Conservation (phyloP, 2,888 invertebrate species). For the Drosophila crucigera region DNA sequence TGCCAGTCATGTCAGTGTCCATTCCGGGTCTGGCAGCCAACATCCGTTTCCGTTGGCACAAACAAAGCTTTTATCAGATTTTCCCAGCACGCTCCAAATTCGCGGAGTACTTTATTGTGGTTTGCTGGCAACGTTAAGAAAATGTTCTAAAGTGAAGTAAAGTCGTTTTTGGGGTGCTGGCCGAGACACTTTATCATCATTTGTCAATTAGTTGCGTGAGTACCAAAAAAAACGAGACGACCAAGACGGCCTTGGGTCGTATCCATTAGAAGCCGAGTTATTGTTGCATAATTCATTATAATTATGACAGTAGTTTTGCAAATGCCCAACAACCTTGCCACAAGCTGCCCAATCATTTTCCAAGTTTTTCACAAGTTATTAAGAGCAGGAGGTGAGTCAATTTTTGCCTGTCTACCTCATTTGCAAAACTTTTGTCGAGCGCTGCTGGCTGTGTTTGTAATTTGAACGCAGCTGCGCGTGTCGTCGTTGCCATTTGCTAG, state of each 20-base stretch:
- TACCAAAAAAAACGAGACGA: slow-evolving; percentile 20
- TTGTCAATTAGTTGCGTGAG: slow-evolving; percentile 75
- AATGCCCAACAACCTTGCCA: slow-evolving; percentile 25
- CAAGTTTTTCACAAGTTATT: slow-evolving; percentile 45
- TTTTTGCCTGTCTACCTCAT: slow-evolving; percentile 43
- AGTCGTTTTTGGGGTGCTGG: slow-evolving; percentile 42
- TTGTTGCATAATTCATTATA: slow-evolving; percentile 73
- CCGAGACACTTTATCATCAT: slow-evolving; percentile 77
- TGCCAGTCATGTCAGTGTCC: slow-evolving; percentile 70
- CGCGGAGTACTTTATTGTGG: slow-evolving; percentile 10
- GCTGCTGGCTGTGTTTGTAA: slow-evolving; percentile 65
- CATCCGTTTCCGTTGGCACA: slow-evolving; percentile 75
- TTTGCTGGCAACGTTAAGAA: slow-evolving; percentile 37
- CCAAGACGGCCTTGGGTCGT: slow-evolving; percentile 34
- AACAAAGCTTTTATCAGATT: slow-evolving; percentile 76
- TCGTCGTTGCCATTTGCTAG: slow-evolving; percentile 31
- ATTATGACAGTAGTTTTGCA: slow-evolving; percentile 70
- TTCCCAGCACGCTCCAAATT: slow-evolving; percentile 34
- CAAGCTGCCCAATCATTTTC: slow-evolving; percentile 47
- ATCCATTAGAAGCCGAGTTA: slow-evolving; percentile 63
- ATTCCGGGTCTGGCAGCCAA: slow-evolving; percentile 70
- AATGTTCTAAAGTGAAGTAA: slow-evolving; percentile 52
- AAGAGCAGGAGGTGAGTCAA: slow-evolving; percentile 6
- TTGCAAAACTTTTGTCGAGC: slow-evolving; percentile 54
- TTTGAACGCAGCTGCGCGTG: slow-evolving; percentile 54